These are phyloP conservation scores for Coenonympha glycerion DNA, from an alignment of 2,888 invertebrate species.

Conservation along the genomic window DNA sequence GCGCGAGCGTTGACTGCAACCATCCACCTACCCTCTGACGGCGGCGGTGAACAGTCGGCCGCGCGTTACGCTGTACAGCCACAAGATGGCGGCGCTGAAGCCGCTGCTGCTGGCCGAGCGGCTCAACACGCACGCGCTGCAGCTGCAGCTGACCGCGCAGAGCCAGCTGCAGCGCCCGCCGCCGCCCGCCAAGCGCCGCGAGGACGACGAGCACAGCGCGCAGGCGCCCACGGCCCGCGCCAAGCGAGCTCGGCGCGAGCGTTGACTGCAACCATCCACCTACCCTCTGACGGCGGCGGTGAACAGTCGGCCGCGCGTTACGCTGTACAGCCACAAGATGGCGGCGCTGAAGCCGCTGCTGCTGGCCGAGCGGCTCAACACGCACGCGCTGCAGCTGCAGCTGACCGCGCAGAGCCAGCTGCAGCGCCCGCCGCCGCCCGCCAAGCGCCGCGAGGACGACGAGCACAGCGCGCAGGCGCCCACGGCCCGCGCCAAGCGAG, in stretches of 20 bases:
- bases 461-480: conserved; percentile 52
- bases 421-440: conserved; percentile 55
- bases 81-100: conserved; percentile 95
- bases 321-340: conserved; percentile 94
- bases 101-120: conserved; percentile 91
- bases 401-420: conserved; percentile 95
- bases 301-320: conserved; percentile 78
- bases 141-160: conserved; percentile 95
- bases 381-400: conserved; percentile 94
- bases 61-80: conserved; percentile 85
- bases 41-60: conserved; percentile 75
- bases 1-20: conserved; percentile 48
- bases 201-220: conserved; percentile 49
- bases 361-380: conserved; percentile 91
- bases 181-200: conserved; percentile 53
- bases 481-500: conserved; percentile 45
- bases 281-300: conserved; percentile 71
- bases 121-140: conserved; percentile 94
- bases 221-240: conserved; percentile 57
- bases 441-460: conserved; percentile 55
- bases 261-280: conserved; percentile 41
- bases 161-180: conserved; percentile 81
- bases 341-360: conserved; percentile 91
- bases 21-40: no score
- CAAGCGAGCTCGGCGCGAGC: conserved; percentile 46